Conservation (phyloP, 2,113 vertebrate species). For the Malurus alboscapulatus region DNA sequence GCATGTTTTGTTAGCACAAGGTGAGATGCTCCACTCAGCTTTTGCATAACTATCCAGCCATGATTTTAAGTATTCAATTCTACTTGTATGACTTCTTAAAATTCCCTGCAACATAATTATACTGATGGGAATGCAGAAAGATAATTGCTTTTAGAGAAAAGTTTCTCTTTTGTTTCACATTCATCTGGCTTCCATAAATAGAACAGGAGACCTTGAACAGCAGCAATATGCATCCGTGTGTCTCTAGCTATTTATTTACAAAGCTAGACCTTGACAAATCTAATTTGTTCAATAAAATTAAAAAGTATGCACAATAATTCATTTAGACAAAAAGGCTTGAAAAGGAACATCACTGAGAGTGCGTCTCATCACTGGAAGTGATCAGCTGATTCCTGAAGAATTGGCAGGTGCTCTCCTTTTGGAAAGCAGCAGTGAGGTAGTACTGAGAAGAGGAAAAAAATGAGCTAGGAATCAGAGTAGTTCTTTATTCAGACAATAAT, state of each 20-base stretch:
- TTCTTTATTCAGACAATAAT: conserved; percentile 90
- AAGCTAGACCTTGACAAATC: conserved; percentile 83
- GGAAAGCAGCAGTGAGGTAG: conserved; percentile 77
- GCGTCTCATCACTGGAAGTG: conserved; percentile 70
- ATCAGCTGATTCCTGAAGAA: conserved; percentile 80
- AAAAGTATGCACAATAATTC: conserved; percentile 81
- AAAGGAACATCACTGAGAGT: conserved; percentile 65
- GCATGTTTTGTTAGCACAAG: conserved; percentile 26
- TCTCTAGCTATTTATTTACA: conserved; percentile 86
- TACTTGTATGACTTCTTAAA: conserved; percentile 79
- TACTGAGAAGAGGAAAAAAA: conserved; percentile 52
- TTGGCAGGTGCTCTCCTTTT: conserved; percentile 81
- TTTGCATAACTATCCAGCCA: conserved; percentile 72
- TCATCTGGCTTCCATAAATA: conserved; percentile 82
- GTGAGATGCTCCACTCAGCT: conserved; percentile 61
- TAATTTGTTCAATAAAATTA: conserved; percentile 85
- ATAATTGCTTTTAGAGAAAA: conserved; percentile 86
- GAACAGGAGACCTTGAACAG: conserved; percentile 80
- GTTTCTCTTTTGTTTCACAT: conserved; percentile 82
- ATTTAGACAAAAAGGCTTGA: conserved; percentile 78
- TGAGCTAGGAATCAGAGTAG: conserved; percentile 71
- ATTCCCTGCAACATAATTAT: conserved; percentile 83
- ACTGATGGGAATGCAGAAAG: conserved; percentile 81
- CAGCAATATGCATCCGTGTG: conserved; percentile 77
- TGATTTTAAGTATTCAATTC: conserved; percentile 80